A percentile compares a stretch with the other conserved stretches of the same genome.
Evolutionary conservation across 2,113 vertebrate species (phyloP).

Genomic region (Cebus imitator): DNA sequence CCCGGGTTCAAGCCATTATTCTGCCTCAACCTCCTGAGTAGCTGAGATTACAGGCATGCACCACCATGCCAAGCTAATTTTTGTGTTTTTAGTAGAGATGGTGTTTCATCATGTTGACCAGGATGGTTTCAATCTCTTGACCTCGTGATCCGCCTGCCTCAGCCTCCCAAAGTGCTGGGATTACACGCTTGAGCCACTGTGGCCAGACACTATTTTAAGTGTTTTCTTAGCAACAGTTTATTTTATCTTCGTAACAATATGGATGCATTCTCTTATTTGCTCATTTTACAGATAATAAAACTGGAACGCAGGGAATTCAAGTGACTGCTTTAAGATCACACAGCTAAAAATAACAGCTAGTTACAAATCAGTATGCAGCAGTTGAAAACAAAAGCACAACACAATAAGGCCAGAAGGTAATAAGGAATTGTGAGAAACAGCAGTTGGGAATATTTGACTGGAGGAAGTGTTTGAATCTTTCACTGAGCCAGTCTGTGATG

Average conservation of each 20-base stretch:
- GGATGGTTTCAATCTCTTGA: no score
- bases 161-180: no score
- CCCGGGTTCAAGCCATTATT: no score
- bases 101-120: no score
- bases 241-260: neutral
- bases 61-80: no score
- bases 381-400: neutral
- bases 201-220: neutral
- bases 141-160: no score
- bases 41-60: no score
- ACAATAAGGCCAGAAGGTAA: neutral
- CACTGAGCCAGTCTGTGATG: neutral
- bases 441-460: no score
- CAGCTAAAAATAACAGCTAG: neutral
- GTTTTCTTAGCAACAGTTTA: slow-evolving; percentile 11
- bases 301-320: neutral
- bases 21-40: no score
- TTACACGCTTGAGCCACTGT: no score
- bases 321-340: neutral
- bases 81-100: no score
- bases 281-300: neutral
- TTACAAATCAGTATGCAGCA: neutral
- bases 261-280: neutral
- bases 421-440: neutral
- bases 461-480: neutral